phyloP scores from a whole-genome alignment of 2,797 vertebrate species.

The Acridotheres tristis region DNA sequence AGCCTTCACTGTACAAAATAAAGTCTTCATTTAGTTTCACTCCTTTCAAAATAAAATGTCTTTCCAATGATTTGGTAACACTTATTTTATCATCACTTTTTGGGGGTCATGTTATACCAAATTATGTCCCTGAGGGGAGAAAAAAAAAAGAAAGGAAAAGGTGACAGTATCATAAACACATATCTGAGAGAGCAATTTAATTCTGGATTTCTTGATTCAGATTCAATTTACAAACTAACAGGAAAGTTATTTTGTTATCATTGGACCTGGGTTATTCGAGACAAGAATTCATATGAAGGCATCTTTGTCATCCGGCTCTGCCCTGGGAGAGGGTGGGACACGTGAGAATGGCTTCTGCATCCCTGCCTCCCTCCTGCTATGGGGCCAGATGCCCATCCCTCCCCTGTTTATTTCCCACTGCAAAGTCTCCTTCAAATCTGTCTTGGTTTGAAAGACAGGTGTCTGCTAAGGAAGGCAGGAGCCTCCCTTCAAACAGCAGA shows the following conservation, averaged over 20 bases:
- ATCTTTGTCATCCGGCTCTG: neutral
- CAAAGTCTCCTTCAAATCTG: neutral
- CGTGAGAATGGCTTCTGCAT: rapidly evolving
- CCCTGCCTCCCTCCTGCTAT: neutral
- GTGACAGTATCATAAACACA: neutral
- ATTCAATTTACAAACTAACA: neutral
- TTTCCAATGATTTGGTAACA: neutral
- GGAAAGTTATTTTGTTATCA: neutral
- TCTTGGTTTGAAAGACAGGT: no score
- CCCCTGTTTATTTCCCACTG: neutral
- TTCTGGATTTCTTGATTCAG: neutral
- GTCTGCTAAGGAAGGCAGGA: no score
- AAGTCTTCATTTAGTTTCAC: neutral
- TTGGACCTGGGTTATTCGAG: rapidly evolving
- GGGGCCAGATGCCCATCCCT: neutral
- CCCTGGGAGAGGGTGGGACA: neutral
- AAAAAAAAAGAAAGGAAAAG: neutral
- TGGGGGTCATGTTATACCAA: neutral
- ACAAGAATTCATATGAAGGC: neutral
- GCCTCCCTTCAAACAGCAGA: no score
- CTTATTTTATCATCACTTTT: neutral
- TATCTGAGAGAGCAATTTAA: neutral
- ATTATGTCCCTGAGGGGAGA: rapidly evolving
- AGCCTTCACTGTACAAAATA: neutral
- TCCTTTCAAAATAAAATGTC: neutral